Conservation (phyloP, 2,797 vertebrate species). For the Scomberomorus guttatus region DNA sequence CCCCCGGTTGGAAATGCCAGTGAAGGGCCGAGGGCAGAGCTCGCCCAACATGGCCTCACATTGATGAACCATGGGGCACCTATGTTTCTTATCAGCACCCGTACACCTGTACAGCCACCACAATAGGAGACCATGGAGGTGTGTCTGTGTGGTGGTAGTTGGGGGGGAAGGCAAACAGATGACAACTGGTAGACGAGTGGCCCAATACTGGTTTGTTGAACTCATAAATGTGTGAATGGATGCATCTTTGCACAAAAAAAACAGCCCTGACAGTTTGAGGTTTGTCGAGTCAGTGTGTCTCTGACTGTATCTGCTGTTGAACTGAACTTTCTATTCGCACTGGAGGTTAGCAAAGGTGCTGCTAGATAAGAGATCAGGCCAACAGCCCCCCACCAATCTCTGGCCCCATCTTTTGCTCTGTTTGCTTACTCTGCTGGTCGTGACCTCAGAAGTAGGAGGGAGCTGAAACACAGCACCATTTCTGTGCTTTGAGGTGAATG, state of each 20-base stretch:
- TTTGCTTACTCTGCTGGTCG: conserved; percentile 59
- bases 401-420: conserved; percentile 57
- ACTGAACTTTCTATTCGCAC: conserved; percentile 55
- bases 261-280: conserved; percentile 51
- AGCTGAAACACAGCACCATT: conserved; percentile 27
- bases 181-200: conserved; percentile 3
- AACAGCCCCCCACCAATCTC: conserved; percentile 61
- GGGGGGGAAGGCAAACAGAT: conserved; percentile 7
- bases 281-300: conserved; percentile 29
- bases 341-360: conserved; percentile 44
- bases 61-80: conserved; percentile 73
- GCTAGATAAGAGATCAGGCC: conserved; percentile 65
- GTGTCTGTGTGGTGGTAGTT: conserved; percentile 30
- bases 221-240: background rate
- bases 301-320: conserved; percentile 44
- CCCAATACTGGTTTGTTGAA: conserved; percentile 13
- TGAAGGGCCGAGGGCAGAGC: conserved; percentile 68
- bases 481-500: conserved; percentile 13
- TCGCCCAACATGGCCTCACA: conserved; percentile 64
- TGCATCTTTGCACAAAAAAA: background rate
- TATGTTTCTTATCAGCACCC: conserved; percentile 80
- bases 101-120: conserved; percentile 80
- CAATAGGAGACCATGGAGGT: conserved; percentile 70
- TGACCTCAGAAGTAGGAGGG: conserved; percentile 56
- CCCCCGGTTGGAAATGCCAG: conserved; percentile 81